These are phyloP conservation scores for Amiota minor DNA, from an alignment of 2,888 invertebrate species.

Conservation along the genomic window DNA sequence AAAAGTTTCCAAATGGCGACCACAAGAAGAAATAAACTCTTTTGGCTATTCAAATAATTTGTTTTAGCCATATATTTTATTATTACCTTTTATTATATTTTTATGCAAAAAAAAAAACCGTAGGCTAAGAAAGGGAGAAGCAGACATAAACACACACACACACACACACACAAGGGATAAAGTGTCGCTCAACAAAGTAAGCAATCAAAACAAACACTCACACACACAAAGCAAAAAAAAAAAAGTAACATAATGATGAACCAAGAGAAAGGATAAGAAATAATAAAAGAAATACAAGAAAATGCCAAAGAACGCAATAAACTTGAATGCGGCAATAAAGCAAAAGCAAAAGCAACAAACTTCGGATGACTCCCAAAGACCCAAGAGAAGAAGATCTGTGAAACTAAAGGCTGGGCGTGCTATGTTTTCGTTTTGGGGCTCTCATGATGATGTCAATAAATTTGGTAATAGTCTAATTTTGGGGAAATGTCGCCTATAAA, in stretches of 20 bases:
- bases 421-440: not conserved
- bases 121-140: constrained; percentile 13
- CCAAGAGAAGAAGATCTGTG: too few species aligned
- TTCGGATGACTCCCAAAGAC: too few species aligned
- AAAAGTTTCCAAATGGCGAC: too few species aligned
- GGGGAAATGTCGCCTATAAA: constrained; percentile 62
- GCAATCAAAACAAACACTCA: constrained; percentile 2
- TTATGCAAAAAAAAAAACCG: constrained; percentile 23
- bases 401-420: not conserved
- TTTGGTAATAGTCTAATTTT: constrained; percentile 47
- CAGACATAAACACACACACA: not conserved
- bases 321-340: constrained; percentile 25
- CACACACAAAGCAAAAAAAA: not conserved
- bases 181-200: constrained; percentile 12
- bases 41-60: constrained; percentile 16
- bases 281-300: not conserved
- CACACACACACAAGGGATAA: too few species aligned
- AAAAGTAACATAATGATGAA: not conserved
- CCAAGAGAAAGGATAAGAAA: not conserved
- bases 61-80: constrained; percentile 65
- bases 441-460: constrained; percentile 61
- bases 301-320: not conserved
- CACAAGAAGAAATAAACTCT: too few species aligned
- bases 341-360: not conserved
- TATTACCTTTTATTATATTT: constrained; percentile 50